Base-by-base conservation (phyloP, 2,113 vertebrate species). In the Nematolebias whitei region DNA sequence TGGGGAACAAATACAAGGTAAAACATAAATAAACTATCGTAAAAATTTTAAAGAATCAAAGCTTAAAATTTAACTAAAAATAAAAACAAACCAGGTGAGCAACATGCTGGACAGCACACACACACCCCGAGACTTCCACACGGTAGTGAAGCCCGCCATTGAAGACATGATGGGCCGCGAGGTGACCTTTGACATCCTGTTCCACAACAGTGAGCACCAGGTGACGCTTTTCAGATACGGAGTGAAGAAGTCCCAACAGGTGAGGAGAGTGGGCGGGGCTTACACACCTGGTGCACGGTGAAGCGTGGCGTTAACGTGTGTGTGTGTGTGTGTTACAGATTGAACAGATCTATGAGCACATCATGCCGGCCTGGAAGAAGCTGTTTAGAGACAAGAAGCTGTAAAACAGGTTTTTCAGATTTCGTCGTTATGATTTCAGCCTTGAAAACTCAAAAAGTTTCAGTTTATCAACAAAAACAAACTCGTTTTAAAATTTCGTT, bases 151-250 rank as follows among this genome's bases (percentile, higher is more conserved):
- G 56, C 87, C 81, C 0, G 81, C 89, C 68, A 93, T 94, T 20
- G 93, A 94, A 0, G 87, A 92, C 13, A 29, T 87, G 74, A 62
- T 94, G 70, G 89, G 87, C 2, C 89, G 83, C 5, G 71, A 86
- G 43, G 69, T 92, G 58, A 94, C 92, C 12, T 94, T 91, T 7
- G 93, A 94, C 71, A 90, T 94, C 76, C 78, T 94, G 68, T 94
- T 93, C 47, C 91, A 93, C 65, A 94, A 94, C 91, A 92, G 91
- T 20, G 93, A 94, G 71, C 93, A 94, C 71, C 93, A 93, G 86
- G 93, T 92, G 2, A 93, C 89, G 0, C 75, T 91, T 16, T 77
- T 92, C 58, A 84, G 92, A 71, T 92, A 94, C 8, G 93, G 93
- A 19, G 65, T 93, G 3, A 94, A 94, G 83, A 92, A 89, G 41